These are phyloP conservation scores for Sula dactylatra DNA, from an alignment of 2,113 vertebrate genomes.

Conservation along the genomic window DNA sequence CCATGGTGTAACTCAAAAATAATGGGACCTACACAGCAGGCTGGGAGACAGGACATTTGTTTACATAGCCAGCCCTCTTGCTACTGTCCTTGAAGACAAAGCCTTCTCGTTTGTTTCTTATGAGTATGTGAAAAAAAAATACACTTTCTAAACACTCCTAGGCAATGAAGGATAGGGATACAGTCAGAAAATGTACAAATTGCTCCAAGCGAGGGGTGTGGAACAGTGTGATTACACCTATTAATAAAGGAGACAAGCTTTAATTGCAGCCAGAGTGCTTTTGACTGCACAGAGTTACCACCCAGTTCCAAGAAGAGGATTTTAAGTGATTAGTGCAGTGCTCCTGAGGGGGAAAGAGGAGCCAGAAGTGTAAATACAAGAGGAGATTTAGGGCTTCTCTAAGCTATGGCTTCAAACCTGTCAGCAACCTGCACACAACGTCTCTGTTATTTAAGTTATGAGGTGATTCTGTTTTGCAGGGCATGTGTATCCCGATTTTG, in stretches of 20 bases:
- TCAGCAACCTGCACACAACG: not conserved
- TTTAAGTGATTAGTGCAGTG: not conserved
- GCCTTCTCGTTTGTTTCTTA: not conserved
- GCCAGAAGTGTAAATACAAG: slow-evolving; percentile 3
- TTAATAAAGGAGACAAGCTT: not conserved
- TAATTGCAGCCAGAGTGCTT: not conserved
- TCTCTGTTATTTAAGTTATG: slow-evolving; percentile 31
- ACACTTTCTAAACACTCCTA: not conserved
- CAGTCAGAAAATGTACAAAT: not conserved
- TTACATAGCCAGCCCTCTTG: not conserved
- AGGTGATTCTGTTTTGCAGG: not conserved
- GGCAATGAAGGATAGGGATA: not conserved
- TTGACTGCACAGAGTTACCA: not conserved
- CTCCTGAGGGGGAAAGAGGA: not conserved
- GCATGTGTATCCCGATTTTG: not conserved
- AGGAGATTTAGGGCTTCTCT: slow-evolving; percentile 12
- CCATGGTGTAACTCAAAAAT: not conserved
- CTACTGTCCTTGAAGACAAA: not conserved
- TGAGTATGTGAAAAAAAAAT: not conserved
- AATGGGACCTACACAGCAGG: not conserved
- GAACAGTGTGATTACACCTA: not conserved
- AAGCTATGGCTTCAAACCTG: slow-evolving; percentile 22
- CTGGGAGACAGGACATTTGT: not conserved
- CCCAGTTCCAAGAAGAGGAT: not conserved
- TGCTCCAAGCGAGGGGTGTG: not conserved